These are phyloP conservation scores for Pristis pectinata DNA, from an alignment of 2,797 vertebrate genomes.

Conservation along the genomic window DNA sequence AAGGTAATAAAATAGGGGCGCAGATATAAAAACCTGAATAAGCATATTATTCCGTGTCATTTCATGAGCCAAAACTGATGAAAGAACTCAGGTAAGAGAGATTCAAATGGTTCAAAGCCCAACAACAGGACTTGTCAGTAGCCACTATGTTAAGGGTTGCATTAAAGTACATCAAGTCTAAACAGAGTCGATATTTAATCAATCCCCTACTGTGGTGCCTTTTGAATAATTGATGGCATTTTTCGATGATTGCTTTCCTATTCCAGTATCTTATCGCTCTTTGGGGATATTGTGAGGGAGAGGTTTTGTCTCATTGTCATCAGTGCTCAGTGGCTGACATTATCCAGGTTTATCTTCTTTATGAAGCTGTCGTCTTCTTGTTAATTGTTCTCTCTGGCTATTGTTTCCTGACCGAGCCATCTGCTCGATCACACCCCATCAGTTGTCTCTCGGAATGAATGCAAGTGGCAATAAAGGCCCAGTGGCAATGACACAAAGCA, in stretches of 20 bases:
- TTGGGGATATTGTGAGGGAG: conserved; percentile 47
- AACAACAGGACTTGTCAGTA: conserved; percentile 45
- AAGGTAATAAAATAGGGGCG: conserved; percentile 64
- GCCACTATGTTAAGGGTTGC: conserved; percentile 42
- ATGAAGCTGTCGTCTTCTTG: conserved; percentile 48
- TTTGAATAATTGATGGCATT: conserved; percentile 59
- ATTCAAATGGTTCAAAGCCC: conserved; percentile 48
- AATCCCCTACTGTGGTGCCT: conserved; percentile 47
- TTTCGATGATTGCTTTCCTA: conserved; percentile 57
- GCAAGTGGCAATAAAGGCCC: conserved; percentile 48
- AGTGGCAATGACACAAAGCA: conserved; percentile 42
- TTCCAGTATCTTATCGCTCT: conserved; percentile 52
- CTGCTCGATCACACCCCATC: conserved; percentile 54
- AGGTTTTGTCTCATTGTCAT: conserved; percentile 52
- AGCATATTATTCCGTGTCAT: conserved; percentile 54
- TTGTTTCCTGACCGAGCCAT: conserved; percentile 50
- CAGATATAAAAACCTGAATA: conserved; percentile 59
- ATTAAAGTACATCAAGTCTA: conserved; percentile 46
- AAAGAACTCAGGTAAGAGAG: conserved; percentile 48
- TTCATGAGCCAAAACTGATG: conserved; percentile 49
- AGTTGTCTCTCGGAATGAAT: conserved; percentile 47
- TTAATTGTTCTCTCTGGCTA: conserved; percentile 51
- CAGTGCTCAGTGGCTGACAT: conserved; percentile 47
- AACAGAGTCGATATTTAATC: conserved; percentile 50
- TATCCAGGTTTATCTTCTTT: conserved; percentile 47